phyloP scores from a whole-genome alignment of 2,888 invertebrate genomes.

The Cerastis rubricosa region DNA sequence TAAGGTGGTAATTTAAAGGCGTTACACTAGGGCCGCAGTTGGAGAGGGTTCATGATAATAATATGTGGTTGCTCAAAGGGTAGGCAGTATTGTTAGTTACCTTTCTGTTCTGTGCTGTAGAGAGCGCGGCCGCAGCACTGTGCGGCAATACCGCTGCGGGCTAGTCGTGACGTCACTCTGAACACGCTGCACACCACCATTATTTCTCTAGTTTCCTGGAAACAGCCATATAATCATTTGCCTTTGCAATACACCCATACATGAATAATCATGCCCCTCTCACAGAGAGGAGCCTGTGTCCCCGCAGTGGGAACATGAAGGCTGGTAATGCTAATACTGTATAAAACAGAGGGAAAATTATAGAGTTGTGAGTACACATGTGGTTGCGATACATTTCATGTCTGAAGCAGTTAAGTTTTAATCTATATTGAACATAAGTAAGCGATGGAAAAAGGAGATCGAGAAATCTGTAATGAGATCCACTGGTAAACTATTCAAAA shows the following conservation, averaged over 20 bases:
- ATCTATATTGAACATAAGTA: background rate
- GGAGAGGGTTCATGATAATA: no score
- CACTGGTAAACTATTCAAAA: background rate
- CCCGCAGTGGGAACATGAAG: background rate
- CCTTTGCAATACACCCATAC: background rate
- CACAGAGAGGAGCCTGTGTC: background rate
- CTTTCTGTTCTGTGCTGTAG: slow-evolving; percentile 77
- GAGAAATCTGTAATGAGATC: background rate
- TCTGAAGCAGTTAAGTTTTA: background rate
- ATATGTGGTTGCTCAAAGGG: background rate
- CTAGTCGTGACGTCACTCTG: slow-evolving; percentile 68
- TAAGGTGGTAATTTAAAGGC: background rate
- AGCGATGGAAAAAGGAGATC: background rate
- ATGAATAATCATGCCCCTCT: background rate
- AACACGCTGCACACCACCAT: slow-evolving; percentile 76
- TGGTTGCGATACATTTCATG: background rate
- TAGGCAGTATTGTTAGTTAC: slow-evolving; percentile 25
- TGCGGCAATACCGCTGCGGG: slow-evolving; percentile 55
- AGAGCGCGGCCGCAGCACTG: slow-evolving; percentile 73
- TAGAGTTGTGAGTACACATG: background rate
- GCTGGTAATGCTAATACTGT: background rate
- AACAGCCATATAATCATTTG: background rate
- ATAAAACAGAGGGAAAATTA: background rate
- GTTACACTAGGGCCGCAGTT: background rate
- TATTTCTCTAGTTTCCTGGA: slow-evolving; percentile 38